Base-by-base conservation (phyloP, 2,888 invertebrate genomes). In the Lymantria monacha region DNA sequence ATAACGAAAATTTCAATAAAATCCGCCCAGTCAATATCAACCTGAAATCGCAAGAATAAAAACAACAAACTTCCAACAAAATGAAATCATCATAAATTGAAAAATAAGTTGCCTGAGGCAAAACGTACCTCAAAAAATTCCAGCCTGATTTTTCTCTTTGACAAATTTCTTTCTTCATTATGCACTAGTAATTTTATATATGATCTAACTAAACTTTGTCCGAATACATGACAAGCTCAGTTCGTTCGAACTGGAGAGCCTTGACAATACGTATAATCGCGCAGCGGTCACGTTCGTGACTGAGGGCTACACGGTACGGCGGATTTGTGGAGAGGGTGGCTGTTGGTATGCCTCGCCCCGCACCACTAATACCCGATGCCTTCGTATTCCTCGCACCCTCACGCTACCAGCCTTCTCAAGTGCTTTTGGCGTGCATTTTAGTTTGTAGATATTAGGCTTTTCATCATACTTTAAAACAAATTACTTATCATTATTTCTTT, bases 221-320 rank as follows among this genome's bases (percentile, higher is more conserved):
- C 81, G 83, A 70, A 74, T 70, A 69, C 82, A 83, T 83, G 60
- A 75, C 79, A 76, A 69, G 71, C 72, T 66, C 68, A 70, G 66
- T 59, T 51, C 67, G 61, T 59, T 44, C 48, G 38, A 33, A 48
- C 57, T 41, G 45, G 42, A 44, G 44, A 56, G 48, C 48, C 55
- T 41, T 44, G 48, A 36, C 46, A 40, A 46, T 63, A 56, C 73
- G 73, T 58, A 61, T 48, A 13, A 43, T 49, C 50, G 45, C 67
- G 66, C 70, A 61, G 54, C 60, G 63, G 53, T 61, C 71, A 65
- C 72, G 62, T 58, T 67, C 63, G 65, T 63, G 70, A 82, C 83
- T 83, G 79, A 68, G 50, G 56, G 58, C 55, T 49, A 55, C 55
- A 58, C 51, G 41, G 54, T 38, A 10, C 46, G 51, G 49, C 57